Conservation (phyloP, 2,797 vertebrate genomes). For the Ptychadena robeensis region DNA sequence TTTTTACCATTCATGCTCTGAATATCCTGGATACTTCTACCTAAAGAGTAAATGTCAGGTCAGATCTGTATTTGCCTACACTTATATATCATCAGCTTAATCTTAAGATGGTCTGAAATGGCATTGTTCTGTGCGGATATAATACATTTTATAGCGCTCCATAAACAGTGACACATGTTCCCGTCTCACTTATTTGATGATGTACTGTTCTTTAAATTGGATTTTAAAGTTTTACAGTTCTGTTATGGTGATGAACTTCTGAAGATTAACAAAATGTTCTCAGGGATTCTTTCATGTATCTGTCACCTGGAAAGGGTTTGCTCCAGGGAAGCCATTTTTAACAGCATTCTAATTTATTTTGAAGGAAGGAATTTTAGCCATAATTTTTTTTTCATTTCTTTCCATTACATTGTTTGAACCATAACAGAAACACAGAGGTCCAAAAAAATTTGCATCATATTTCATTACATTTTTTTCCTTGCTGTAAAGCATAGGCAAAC, state of each 20-base stretch:
- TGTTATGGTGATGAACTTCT: slow-evolving; percentile 54
- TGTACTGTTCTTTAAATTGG: slow-evolving; percentile 43
- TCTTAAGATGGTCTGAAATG: slow-evolving; percentile 23
- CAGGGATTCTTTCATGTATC: slow-evolving; percentile 6
- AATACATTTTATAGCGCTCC: slow-evolving; percentile 38
- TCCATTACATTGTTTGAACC: slow-evolving; percentile 38
- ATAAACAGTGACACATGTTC: slow-evolving; percentile 56
- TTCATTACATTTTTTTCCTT: neutral
- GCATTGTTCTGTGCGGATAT: slow-evolving; percentile 36
- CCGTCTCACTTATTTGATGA: slow-evolving; percentile 47
- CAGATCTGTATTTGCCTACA: slow-evolving; percentile 16
- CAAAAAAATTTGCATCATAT: neutral
- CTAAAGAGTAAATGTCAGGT: slow-evolving; percentile 34
- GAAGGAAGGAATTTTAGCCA: slow-evolving; percentile 62
- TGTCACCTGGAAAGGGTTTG: slow-evolving; percentile 13
- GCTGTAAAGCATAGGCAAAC: too few species aligned
- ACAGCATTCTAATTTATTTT: slow-evolving; percentile 40
- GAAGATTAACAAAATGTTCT: slow-evolving; percentile 49
- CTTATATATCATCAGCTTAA: slow-evolving; percentile 31
- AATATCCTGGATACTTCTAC: neutral
- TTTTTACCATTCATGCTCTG: neutral
- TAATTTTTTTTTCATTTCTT: slow-evolving; percentile 55
- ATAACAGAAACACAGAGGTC: slow-evolving; percentile 36
- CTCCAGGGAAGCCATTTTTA: slow-evolving; percentile 25
- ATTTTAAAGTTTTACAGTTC: slow-evolving; percentile 56